A percentile compares a stretch with the other conserved stretches of the same genome.
Evolutionary conservation across 2,113 vertebrate genomes (phyloP).

Genomic region (Thunnus maccoyii): DNA sequence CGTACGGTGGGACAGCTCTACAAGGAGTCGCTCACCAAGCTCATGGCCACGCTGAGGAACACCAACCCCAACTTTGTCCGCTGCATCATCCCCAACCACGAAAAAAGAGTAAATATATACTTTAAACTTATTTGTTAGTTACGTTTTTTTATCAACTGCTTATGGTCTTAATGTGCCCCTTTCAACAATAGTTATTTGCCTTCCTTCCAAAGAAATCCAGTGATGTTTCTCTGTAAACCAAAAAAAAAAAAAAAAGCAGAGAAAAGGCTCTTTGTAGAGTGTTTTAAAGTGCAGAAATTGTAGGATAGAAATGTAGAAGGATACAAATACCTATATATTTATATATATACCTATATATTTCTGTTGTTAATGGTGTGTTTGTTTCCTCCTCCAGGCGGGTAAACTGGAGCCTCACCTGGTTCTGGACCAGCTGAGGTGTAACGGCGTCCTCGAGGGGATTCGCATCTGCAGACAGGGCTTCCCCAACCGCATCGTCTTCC

Average conservation of each 20-base stretch:
- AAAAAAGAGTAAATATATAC: slow-evolving; percentile 91
- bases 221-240: too few relatives aligned
- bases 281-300: too few relatives aligned
- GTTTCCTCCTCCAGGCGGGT: slow-evolving; percentile 86
- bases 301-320: background rate
- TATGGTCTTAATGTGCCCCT: background rate
- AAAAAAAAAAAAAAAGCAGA: too few relatives aligned
- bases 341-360: background rate
- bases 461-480: slow-evolving; percentile 98
- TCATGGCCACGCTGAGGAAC: slow-evolving; percentile 98
- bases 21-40: slow-evolving; percentile 96
- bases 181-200: too few relatives aligned
- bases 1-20: slow-evolving; percentile 96
- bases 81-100: slow-evolving; percentile 99
- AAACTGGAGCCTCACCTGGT: slow-evolving; percentile 97
- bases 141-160: background rate
- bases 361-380: background rate
- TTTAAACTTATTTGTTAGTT: background rate
- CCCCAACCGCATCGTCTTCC: slow-evolving; percentile 98
- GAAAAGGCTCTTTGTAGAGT: background rate
- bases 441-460: slow-evolving; percentile 96
- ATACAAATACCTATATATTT: fast-evolving
- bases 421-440: slow-evolving; percentile 96
- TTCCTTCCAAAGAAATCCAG: too few relatives aligned
- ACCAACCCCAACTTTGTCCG: slow-evolving; percentile 99